Base-by-base conservation (phyloP, 2,113 vertebrate genomes). In the Eolophus roseicapilla region DNA sequence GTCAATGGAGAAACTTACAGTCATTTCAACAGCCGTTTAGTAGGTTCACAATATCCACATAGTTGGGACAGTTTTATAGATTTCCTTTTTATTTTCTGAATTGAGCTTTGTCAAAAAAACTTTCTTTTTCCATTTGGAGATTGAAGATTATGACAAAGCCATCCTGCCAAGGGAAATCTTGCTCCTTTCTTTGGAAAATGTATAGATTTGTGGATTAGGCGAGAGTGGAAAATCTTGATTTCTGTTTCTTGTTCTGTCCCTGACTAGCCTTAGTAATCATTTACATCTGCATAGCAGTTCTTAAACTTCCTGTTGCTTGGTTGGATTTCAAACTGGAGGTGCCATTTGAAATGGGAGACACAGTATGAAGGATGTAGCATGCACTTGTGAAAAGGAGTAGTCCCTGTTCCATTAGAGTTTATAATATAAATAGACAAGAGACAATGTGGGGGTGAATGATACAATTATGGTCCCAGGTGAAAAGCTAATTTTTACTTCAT, bases 181-280 rank as follows among this genome's bases (percentile, higher is more conserved):
- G 19, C 53, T 88, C 12, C 53, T 86, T 73, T 70, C 39, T 69
- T 81, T 84, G 77, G 80, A 76, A 82, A 92, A 17, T 62, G 17
- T 41, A 74, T 65, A 35, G 68, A 81, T 94, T 71, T 88, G 43
- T 84, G 52, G 90, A 82, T 82, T 93, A 70, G 81, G 52, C 12
- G 6, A 91, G 81, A 95, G 44, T 76, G 69, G 80, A 96, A 94
- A 94, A 87, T 76, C 57, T n/a, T 78, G 47, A 82, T 92, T 96
- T 92, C 90, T 97, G 52, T 90, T 95, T 96, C 86, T 92, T 3
- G 27, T 86, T 94, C 86, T 93, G 47, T 81, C 57, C 43, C 60
- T 84, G 92, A 60, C 76, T 92, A 83, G 92, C 47, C 73, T 85
- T 75, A 68, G 74, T 96, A 96, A 96, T 95, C 85, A 81, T 53